phyloP scores from a whole-genome alignment of 35 echinoderm and acorn worm species.

The Heliocidaris tuberculata region DNA sequence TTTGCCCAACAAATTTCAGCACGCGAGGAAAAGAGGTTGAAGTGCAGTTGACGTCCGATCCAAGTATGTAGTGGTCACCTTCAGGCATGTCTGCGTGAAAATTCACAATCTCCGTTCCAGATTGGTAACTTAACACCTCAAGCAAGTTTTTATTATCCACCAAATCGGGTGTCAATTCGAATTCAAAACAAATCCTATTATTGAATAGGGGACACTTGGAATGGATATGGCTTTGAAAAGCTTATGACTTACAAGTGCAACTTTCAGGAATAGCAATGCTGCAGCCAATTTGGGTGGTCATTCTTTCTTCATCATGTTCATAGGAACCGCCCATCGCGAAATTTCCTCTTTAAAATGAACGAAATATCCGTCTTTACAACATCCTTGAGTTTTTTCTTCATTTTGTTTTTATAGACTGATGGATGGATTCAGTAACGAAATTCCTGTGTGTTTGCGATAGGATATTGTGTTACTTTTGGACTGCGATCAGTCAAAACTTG shows the following conservation, averaged over 20 bases:
- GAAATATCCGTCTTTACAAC: background rate
- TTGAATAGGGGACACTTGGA: background rate
- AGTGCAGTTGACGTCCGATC: background rate
- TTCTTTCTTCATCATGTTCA: background rate
- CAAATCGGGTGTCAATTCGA: background rate
- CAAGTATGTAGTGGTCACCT: background rate
- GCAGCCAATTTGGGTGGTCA: background rate
- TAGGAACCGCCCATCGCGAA: background rate
- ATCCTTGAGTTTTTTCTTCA: background rate
- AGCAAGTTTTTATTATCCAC: background rate
- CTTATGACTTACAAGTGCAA: background rate
- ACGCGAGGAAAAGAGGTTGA: background rate
- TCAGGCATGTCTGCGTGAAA: background rate
- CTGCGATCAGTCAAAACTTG: background rate
- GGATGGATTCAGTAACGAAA: background rate
- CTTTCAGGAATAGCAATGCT: background rate
- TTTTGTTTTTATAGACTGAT: background rate
- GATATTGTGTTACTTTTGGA: background rate
- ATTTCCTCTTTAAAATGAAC: background rate
- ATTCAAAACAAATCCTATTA: slow-evolving; percentile 13
- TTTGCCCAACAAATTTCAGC: background rate
- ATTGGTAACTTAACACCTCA: background rate
- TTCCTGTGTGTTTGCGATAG: background rate
- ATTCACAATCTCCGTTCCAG: background rate
- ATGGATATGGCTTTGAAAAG: background rate